Conservation (phyloP, 1,140 invertebrate species). For the Caenorhabditis briggsae region DNA sequence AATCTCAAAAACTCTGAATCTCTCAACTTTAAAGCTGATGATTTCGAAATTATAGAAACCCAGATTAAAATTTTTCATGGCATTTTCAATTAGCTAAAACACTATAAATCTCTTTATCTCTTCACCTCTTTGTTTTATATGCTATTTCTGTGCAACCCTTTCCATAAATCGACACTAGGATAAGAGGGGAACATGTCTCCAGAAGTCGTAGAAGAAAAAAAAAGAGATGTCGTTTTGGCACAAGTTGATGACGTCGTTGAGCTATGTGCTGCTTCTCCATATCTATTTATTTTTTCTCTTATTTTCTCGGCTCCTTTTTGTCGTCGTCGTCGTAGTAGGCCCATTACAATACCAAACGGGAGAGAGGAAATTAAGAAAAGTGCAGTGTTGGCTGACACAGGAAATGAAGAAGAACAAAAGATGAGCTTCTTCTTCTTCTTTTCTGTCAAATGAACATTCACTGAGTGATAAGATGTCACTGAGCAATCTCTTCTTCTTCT, state of each 20-base stretch:
- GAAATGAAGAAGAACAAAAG: not conserved
- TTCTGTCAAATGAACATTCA: constrained; percentile 25
- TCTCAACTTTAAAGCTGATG: too few species aligned
- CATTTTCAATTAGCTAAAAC: too few species aligned
- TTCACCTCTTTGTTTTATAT: not conserved
- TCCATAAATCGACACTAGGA: too few species aligned
- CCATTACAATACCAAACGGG: not conserved
- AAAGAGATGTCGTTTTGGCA: constrained; percentile 10
- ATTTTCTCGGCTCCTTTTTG: not conserved
- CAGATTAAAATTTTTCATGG: too few species aligned
- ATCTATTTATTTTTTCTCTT: not conserved
- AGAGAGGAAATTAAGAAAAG: constrained; percentile 6
- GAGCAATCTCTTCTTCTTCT: constrained; percentile 17
- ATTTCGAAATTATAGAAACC: too few species aligned
- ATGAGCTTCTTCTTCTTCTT: not conserved
- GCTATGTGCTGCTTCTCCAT: not conserved
- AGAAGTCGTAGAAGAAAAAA: not conserved
- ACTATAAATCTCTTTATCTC: not conserved
- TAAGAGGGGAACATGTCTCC: constrained; percentile 12
- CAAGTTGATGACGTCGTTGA: constrained; percentile 51
- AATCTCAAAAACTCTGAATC: too few species aligned
- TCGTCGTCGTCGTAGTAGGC: not conserved
- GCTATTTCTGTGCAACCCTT: not conserved
- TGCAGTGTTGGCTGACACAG: not conserved
- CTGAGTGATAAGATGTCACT: constrained; percentile 40